phyloP scores from a whole-genome alignment of 2,113 vertebrate species.

The Nycticorax nycticorax region DNA sequence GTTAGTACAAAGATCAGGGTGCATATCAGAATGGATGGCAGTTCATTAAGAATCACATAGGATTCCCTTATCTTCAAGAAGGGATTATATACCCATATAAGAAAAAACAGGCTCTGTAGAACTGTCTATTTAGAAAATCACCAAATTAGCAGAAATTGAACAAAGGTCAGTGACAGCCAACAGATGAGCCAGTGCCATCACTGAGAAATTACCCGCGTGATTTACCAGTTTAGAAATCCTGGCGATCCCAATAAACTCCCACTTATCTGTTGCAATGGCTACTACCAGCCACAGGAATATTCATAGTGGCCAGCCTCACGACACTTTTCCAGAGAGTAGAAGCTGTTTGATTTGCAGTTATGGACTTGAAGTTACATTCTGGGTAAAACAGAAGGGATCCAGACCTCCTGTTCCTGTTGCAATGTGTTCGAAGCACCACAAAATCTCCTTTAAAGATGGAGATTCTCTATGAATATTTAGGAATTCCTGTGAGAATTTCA shows the following conservation, averaged over 20 bases:
- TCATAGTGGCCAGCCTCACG: not conserved
- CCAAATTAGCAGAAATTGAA: not conserved
- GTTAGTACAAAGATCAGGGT: not conserved
- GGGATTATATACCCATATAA: not conserved
- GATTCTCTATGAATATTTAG: not conserved
- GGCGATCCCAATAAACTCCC: not conserved
- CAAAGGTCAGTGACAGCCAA: not conserved
- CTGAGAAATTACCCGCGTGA: not conserved
- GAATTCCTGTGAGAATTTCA: not conserved
- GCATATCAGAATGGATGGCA: not conserved
- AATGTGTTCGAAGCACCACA: not conserved
- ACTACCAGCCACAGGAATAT: not conserved
- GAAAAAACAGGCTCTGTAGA: not conserved
- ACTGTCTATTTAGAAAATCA: not conserved
- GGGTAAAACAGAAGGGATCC: not conserved
- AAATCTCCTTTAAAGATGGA: not conserved
- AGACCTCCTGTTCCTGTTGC: not conserved
- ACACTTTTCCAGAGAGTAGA: not conserved
- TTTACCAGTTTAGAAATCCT: not conserved
- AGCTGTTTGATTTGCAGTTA: not conserved
- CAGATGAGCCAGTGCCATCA: not conserved
- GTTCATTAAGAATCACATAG: not conserved
- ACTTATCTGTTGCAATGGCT: not conserved
- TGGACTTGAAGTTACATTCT: not conserved
- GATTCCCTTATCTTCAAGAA: not conserved